phyloP scores from a whole-genome alignment of 1,140 invertebrate species.

The Halesus radiatus region DNA sequence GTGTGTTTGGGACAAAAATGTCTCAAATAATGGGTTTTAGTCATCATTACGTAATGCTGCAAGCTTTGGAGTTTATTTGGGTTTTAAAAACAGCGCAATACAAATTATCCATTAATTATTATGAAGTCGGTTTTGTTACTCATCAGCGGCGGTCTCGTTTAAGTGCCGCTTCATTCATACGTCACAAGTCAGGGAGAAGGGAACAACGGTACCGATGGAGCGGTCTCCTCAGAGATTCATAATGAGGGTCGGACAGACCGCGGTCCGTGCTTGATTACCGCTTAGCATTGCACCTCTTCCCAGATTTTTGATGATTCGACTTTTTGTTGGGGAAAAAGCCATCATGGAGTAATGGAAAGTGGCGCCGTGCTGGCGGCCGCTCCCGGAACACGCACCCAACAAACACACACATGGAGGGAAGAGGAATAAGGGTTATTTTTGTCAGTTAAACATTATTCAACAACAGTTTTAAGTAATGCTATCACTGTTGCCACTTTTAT shows the following conservation, averaged over 20 bases:
- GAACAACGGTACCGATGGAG: background rate
- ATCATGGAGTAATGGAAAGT: slow-evolving; percentile 67
- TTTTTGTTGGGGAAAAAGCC: slow-evolving; percentile 66
- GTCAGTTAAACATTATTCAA: too few species aligned
- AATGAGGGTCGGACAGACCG: slow-evolving; percentile 40
- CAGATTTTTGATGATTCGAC: slow-evolving; percentile 46
- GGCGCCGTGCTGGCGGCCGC: slow-evolving; percentile 66
- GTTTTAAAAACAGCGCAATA: too few species aligned
- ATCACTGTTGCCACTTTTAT: too few species aligned
- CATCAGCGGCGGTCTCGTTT: background rate
- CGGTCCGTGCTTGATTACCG: slow-evolving; percentile 45
- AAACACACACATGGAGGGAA: background rate
- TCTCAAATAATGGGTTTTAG: too few species aligned
- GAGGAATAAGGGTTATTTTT: background rate
- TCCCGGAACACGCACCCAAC: slow-evolving; percentile 49
- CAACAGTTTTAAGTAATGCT: too few species aligned
- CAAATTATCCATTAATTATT: too few species aligned
- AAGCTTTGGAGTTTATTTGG: too few species aligned
- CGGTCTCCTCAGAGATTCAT: background rate
- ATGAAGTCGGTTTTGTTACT: background rate
- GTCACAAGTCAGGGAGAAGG: background rate
- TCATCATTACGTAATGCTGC: too few species aligned
- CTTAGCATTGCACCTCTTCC: slow-evolving; percentile 38
- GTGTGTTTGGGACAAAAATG: too few species aligned
- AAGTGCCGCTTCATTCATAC: slow-evolving; percentile 32